A percentile compares a stretch with the other conserved stretches of the same genome.
phyloP scores from a whole-genome alignment of 2,888 invertebrate species.

The Oscheius onirici region DNA sequence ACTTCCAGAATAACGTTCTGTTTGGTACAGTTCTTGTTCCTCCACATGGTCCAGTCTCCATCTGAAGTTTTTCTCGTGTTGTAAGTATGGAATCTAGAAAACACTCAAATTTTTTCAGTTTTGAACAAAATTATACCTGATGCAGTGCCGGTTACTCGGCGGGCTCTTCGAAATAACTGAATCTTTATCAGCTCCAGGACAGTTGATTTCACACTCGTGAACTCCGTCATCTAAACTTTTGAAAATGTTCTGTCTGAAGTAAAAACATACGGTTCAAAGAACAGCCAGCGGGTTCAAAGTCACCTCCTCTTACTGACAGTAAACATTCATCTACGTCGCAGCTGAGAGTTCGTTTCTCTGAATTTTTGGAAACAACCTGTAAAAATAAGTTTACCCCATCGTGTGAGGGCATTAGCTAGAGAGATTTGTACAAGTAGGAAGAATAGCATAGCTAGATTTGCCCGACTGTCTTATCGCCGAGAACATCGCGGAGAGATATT shows the following conservation, averaged over 20 bases:
- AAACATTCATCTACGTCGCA: conserved; percentile 32
- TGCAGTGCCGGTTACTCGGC: conserved; percentile 51
- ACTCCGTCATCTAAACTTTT: conserved; percentile 6
- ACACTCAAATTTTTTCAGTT: neutral
- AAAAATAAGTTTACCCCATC: conserved; percentile 11
- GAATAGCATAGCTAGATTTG: neutral
- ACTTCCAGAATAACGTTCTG: conserved; percentile 53
- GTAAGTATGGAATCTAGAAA: conserved; percentile 54
- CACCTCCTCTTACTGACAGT: conserved; percentile 4
- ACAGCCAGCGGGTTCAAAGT: conserved; percentile 16
- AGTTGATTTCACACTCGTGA: conserved; percentile 48
- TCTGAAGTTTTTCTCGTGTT: conserved; percentile 42
- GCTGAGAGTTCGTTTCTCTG: conserved; percentile 25
- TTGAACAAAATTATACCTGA: conserved; percentile 30
- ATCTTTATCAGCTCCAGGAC: conserved; percentile 57
- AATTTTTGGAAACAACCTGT: neutral
- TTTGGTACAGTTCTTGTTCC: conserved; percentile 38
- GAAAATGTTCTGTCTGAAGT: neutral
- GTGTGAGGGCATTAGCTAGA: neutral
- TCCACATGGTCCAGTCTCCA: conserved; percentile 53
- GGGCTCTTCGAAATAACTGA: conserved; percentile 62
- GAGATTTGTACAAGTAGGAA: conserved; percentile 5
- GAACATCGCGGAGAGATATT: neutral
- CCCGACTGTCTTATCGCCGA: neutral
- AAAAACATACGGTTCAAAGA: neutral